Base-by-base conservation (phyloP, 1,140 invertebrate genomes). In the Sinonovacula constricta region DNA sequence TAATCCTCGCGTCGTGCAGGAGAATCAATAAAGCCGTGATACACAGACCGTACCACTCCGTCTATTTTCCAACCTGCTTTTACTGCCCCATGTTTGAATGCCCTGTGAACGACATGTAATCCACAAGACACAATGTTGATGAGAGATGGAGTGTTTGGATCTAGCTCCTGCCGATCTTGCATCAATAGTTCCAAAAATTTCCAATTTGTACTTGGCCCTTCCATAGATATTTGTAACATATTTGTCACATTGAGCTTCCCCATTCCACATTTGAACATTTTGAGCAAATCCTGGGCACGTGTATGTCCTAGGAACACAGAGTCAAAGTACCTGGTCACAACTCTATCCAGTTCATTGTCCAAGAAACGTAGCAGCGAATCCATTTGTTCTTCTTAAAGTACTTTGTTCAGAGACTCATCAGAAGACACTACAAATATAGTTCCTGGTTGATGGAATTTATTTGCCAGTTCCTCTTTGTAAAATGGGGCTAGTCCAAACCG, bases 1-100 rank as follows among this genome's bases (percentile, higher is more conserved):
- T 94, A 56, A 94, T 88, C 82, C 83, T 93, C 92, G 0, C 92
- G 93, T 88, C 91, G 92, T 18, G 90, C 67, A 72, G 92, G 91
- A 15, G 92, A 90, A 66, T 92, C 91, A 72, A 88, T 69, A 63
- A 69, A 69, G 28, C 75, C 36, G 22, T 71, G 56, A 31, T 66
- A 69, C 36, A 79, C 24, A 45, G 49, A 57, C 12, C 59, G 22
- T 15, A 79, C 26, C 5, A 79, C 28, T 72, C 28, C 45, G 15
- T 72, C 68, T 53, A 74, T 56, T 53, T 49, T 67, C 77, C 77
- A 79, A 45, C 36, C 77, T 59, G 57, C 45, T 26, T 31, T 53
- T 39, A 34, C 59, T 18, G 57, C 39, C 10, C 62, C 77, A 33
- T 33, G 26, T 65, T 74, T 72, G 26, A 79, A 65, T 26, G 77